These are phyloP conservation scores for Sitophilus oryzae DNA, from an alignment of 1,140 invertebrate genomes.

Conservation along the genomic window DNA sequence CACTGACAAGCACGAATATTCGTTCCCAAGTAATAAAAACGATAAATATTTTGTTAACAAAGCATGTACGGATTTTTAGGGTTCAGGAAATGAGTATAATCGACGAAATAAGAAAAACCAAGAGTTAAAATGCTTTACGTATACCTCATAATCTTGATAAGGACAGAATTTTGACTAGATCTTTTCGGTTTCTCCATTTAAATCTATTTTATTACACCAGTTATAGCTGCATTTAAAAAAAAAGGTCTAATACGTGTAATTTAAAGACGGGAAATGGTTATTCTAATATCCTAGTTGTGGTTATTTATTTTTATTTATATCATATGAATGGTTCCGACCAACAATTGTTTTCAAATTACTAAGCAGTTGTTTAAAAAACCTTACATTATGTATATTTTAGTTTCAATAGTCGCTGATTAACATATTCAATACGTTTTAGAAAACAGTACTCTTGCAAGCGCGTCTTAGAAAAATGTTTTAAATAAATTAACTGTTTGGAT, in stretches of 20 bases:
- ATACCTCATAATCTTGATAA: constrained; percentile 16
- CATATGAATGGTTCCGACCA: neutral
- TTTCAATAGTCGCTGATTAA: neutral
- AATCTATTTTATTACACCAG: too few species aligned
- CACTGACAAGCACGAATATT: too few species aligned
- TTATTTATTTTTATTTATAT: neutral
- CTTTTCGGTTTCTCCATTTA: neutral
- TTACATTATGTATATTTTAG: neutral
- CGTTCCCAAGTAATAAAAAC: too few species aligned
- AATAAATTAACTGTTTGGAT: too few species aligned
- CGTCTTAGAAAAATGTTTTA: too few species aligned
- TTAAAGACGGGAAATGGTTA: too few species aligned
- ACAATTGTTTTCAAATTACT: neutral
- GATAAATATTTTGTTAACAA: constrained; percentile 15
- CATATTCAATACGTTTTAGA: neutral
- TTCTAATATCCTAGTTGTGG: neutral
- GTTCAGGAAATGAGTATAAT: constrained; percentile 19
- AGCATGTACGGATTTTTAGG: constrained; percentile 16
- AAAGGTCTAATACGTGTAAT: too few species aligned
- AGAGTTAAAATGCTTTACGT: constrained; percentile 15
- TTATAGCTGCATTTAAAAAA: too few species aligned
- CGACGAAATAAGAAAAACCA: constrained; percentile 19
- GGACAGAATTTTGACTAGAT: too few species aligned
- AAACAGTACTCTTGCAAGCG: too few species aligned
- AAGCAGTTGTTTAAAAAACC: neutral